Evolutionary conservation across 2,888 invertebrate species (phyloP), one percentile per base, ranked within the genome.

Genomic region (Adelognathus sp.): DNA sequence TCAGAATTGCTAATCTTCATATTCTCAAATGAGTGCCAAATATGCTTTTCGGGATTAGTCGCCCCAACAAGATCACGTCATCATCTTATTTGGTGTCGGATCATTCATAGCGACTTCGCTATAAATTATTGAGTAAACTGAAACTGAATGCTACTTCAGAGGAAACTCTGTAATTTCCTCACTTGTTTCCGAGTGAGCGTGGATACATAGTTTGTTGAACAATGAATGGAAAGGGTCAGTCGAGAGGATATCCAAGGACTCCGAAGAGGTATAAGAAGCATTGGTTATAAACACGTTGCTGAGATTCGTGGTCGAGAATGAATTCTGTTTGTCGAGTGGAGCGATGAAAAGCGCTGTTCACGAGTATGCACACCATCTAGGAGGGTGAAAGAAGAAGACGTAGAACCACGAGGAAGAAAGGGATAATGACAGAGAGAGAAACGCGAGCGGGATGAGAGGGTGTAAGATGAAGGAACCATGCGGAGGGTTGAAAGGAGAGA

Each of bases 371-470:
- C n/a, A 24, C 27, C 24, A 14, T 24, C 24, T 39, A 39, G n/a
- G n/a, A 50, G 16, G 18, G n/a, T 11, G 21, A 21, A 46, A 24
- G 50, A 82, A 71, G 78, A 56, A 76, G 73, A 81, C 74, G 80
- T 76, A 82, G 81, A 84, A 81, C 83, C 84, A 85, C 82, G 83
- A 83, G 82, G 72, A 75, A 75, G 79, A 80, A 75, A 76, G 52
- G 52, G 67, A 58, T 63, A 69, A 77, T 33, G 41, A 70, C 76
- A 77, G 61, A 71, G 78, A 80, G 66, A 60, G 77, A 81, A 58
- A 67, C n/a, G 78, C 79, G 73, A 76, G 76, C 60, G 72, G 29
- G 63, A 44, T 4, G 67, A 46, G 31, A 29, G 72, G 58, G 66
- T n/a, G 41, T 52, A 46, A 54, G 69, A 54, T 29, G 58, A 44